Conservation (phyloP, 1,140 invertebrate genomes). For the Hermetia illucens region DNA sequence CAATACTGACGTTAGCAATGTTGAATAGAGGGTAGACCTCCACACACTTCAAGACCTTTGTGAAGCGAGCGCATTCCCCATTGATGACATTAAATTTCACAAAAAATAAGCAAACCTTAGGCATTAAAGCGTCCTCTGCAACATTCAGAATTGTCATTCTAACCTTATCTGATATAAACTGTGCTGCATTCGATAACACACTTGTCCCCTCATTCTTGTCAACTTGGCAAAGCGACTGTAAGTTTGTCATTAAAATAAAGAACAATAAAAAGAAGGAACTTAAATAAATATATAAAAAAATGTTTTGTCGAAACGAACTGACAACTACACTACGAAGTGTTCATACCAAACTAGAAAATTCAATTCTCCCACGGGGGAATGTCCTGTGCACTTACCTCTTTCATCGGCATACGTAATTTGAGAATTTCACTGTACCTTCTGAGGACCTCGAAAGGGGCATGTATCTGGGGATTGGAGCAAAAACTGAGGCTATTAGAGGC, state of each 20-base stretch:
- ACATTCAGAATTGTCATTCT: conserved; percentile 1
- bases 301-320: neutral
- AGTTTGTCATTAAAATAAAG: conserved; percentile 7
- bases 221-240: conserved; percentile 35
- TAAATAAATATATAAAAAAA: conserved; percentile 4
- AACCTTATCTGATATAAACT: conserved; percentile 33
- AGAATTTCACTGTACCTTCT: conserved; percentile 84
- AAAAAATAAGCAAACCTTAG: too few relatives aligned
- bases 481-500: neutral
- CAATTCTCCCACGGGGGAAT: too few relatives aligned
- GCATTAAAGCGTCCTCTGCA: too few relatives aligned
- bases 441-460: conserved; percentile 73
- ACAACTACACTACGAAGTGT: neutral
- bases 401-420: conserved; percentile 90
- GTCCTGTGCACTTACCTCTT: conserved; percentile 41
- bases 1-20: too few relatives aligned
- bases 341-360: neutral
- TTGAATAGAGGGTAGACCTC: too few relatives aligned
- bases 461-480: conserved; percentile 42
- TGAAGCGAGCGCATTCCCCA: too few relatives aligned
- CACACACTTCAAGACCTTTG: too few relatives aligned
- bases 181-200: conserved; percentile 34
- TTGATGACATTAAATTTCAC: too few relatives aligned
- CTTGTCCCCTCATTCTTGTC: conserved; percentile 31
- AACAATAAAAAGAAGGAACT: conserved; percentile 9